Base-by-base conservation (phyloP, 2,797 vertebrate genomes). In the Hemitrygon akajei region DNA sequence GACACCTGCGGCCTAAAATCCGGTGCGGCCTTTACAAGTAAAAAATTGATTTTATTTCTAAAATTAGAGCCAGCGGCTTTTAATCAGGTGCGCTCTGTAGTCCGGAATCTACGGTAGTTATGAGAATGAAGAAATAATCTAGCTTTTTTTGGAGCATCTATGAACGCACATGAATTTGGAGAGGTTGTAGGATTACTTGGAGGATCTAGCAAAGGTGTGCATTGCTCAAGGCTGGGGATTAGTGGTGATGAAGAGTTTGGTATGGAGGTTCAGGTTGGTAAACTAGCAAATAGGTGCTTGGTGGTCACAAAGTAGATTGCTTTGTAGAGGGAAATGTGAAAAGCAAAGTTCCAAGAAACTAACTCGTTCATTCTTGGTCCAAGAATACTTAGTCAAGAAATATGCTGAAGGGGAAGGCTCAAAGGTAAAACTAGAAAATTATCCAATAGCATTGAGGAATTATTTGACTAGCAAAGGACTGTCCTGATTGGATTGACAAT, bases 321-420 rank as follows among this genome's bases (percentile, higher is more conserved):
- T 1, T 37, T 1, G 2, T 63, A 75, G 22, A 71, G 47, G 0
- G 5, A 0, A 16, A 10, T 9, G 0, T 0, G 0, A 0, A 0
- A 0, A 37, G 63, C 63, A 10, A 66, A 10, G 2, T 3, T 84
- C 7, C 5, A 10, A 47, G 82, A 14, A 60, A 7, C 20, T 89
- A 2, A 69, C 66, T 10, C 2, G 34, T 18, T 89, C 60, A 34
- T 89, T 37, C 6, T 69, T 37, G n/a, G 18, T 89, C n/a, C 18
- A 37, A 22, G 18, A 34, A 7, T 63, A 63, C 30, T n/a, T 63
- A 14, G n/a, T 69, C 16, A 3, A 11, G 60, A 89, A 89, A 34
- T 69, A 25, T 69, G 86, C 60, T 20, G 25, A 84, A n/a, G 6
- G 84, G 63, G 2, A 89, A 37, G 37, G 20, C n/a, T 80, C 37